Percentiles rank a stretch among this genome's conserved stretches.
Conservation (phyloP, 1,140 invertebrate species). For the Drosophila melanica region DNA sequence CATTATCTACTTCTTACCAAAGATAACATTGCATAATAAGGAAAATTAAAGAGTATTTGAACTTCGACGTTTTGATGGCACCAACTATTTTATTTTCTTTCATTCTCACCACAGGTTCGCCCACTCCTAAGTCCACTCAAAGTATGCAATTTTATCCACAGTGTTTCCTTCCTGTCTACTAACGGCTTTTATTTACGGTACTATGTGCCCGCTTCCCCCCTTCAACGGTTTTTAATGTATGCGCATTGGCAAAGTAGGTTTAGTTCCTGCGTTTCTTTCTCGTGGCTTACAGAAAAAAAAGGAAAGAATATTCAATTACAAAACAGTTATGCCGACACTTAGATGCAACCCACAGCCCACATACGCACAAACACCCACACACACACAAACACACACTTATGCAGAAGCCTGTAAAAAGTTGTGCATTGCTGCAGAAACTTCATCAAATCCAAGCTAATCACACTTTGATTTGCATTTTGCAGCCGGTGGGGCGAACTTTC, state of each 20-base stretch:
- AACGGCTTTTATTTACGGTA: neutral
- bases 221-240: constrained; percentile 50
- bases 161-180: neutral
- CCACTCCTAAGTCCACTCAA: neutral
- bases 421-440: constrained; percentile 78
- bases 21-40: too few species aligned
- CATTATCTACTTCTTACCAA: too few species aligned
- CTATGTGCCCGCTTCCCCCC: constrained; percentile 1
- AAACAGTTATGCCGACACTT: constrained; percentile 75
- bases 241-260: constrained; percentile 54
- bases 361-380: constrained; percentile 18
- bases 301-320: constrained; percentile 70
- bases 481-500: constrained; percentile 56
- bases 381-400: neutral
- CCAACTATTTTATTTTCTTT: neutral
- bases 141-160: constrained; percentile 16
- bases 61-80: neutral
- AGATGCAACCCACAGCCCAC: constrained; percentile 29
- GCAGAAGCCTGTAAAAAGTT: constrained; percentile 56
- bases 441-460: constrained; percentile 80
- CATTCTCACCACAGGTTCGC: neutral
- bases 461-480: constrained; percentile 81
- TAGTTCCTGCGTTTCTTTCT: constrained; percentile 28
- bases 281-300: neutral
- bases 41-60: neutral